These are phyloP conservation scores for Amorpha juglandis DNA, from an alignment of 2,888 invertebrate genomes.

Conservation along the genomic window DNA sequence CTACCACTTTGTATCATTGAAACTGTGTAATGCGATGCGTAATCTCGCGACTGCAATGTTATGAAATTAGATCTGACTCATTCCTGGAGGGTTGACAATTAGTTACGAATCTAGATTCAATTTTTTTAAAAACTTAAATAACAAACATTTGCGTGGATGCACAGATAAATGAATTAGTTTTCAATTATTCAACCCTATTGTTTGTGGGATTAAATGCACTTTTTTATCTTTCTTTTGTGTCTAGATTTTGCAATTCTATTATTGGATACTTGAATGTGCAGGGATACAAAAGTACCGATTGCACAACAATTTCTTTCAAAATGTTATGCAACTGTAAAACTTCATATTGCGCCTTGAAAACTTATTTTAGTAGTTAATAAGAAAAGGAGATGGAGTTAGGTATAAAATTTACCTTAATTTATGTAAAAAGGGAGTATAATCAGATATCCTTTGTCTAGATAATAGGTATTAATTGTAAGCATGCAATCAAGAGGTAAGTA, in stretches of 20 bases:
- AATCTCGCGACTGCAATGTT: neutral
- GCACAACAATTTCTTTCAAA: neutral
- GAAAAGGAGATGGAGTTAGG: neutral
- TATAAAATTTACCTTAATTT: too few relatives aligned
- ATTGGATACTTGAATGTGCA: neutral
- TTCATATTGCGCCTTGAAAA: neutral
- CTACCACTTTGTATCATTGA: neutral
- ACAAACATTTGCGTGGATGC: neutral
- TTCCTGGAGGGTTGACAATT: neutral
- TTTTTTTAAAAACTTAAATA: neutral
- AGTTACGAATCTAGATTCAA: neutral
- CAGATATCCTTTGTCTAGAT: too few relatives aligned
- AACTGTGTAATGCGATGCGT: neutral
- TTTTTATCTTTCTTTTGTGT: neutral
- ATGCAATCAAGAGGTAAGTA: too few relatives aligned
- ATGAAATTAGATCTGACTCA: constrained; percentile 2
- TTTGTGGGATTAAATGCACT: neutral
- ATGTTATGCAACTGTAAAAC: too few relatives aligned
- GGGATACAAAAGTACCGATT: neutral
- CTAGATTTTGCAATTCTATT: neutral
- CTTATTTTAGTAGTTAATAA: neutral
- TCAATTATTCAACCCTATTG: neutral
- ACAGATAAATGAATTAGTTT: neutral
- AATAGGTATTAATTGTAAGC: too few relatives aligned
- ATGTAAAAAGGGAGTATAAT: too few relatives aligned